These are phyloP conservation scores for Amphipoea lucens DNA, from an alignment of 2,888 invertebrate genomes.

Conservation along the genomic window DNA sequence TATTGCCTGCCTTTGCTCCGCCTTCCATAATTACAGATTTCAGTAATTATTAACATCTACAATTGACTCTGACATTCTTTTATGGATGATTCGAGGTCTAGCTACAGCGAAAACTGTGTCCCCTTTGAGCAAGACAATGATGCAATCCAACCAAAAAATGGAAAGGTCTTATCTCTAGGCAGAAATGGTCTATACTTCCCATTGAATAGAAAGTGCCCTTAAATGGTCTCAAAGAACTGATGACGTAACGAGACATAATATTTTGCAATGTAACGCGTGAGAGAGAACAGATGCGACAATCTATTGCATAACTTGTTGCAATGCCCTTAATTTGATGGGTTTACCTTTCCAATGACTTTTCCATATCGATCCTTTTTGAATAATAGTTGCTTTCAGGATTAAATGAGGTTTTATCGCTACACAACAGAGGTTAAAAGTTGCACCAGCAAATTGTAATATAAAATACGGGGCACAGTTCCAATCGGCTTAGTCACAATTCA, in stretches of 20 bases:
- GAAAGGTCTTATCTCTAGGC: not conserved
- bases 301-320: conserved; percentile 58
- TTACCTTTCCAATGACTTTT: not conserved
- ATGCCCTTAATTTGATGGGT: conserved; percentile 11
- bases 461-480: conserved; percentile 36
- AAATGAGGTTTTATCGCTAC: not conserved
- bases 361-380: not conserved
- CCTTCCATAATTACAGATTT: conserved; percentile 24
- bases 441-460: conserved; percentile 54
- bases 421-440: conserved; percentile 28
- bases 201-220: conserved; percentile 32
- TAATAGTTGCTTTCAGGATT: not conserved
- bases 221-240: conserved; percentile 34
- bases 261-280: conserved; percentile 41
- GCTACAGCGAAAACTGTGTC: not conserved
- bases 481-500: conserved; percentile 61
- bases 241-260: conserved; percentile 56
- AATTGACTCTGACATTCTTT: not conserved
- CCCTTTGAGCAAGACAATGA: conserved; percentile 25
- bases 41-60: conserved; percentile 4
- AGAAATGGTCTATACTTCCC: not conserved
- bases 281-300: conserved; percentile 22
- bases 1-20: not conserved
- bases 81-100: not conserved
- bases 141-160: conserved; percentile 19